phyloP scores from a whole-genome alignment of 1,140 invertebrate species.

The Bombyx mori region DNA sequence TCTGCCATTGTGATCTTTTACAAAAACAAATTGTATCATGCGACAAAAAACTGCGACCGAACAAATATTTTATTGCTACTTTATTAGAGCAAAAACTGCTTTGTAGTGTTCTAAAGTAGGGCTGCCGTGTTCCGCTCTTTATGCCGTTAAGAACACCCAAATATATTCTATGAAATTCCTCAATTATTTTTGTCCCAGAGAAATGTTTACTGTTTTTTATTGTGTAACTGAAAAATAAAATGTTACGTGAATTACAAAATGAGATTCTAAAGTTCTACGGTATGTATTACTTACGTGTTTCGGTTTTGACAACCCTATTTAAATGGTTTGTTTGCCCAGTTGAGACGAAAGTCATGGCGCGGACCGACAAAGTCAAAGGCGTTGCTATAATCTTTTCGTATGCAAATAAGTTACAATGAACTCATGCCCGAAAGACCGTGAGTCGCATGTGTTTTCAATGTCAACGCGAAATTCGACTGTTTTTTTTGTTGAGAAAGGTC shows the following conservation, averaged over 20 bases:
- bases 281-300: too few species aligned
- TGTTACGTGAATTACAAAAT: too few species aligned
- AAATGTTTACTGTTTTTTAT: too few species aligned
- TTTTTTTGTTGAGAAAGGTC: slow-evolving; percentile 12
- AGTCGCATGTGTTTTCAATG: slow-evolving; percentile 34
- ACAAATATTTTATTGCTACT: slow-evolving; percentile 33
- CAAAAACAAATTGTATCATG: slow-evolving; percentile 39
- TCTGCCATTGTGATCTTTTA: slow-evolving; percentile 21
- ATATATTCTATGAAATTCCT: too few species aligned
- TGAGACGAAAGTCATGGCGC: slow-evolving; percentile 36
- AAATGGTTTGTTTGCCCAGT: slow-evolving; percentile 31
- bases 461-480: slow-evolving; percentile 25
- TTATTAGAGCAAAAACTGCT: slow-evolving; percentile 61
- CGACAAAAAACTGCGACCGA: slow-evolving; percentile 28
- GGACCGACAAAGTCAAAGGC: slow-evolving; percentile 37
- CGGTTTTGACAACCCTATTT: background rate
- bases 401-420: slow-evolving; percentile 55
- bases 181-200: too few species aligned
- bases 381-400: slow-evolving; percentile 47
- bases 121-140: background rate
- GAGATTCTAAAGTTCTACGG: too few species aligned
- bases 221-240: too few species aligned
- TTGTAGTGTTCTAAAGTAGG: slow-evolving; percentile 17
- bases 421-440: slow-evolving; percentile 28
- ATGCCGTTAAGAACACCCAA: too few species aligned